Evolutionary conservation across 2,797 vertebrate species (phyloP).

Genomic region (Gymnoscopelus microlampas): DNA sequence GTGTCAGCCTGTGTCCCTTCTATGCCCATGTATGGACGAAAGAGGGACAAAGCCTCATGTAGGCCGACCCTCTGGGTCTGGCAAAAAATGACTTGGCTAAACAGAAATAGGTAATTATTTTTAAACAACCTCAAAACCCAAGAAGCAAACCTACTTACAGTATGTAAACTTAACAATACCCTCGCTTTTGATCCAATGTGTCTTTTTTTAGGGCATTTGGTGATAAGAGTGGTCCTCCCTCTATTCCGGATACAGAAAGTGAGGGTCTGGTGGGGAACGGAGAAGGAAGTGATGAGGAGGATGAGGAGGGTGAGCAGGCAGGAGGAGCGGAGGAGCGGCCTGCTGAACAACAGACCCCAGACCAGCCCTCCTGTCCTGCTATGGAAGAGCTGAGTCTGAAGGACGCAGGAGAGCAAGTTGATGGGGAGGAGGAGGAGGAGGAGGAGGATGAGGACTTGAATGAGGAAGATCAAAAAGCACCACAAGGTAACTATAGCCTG

Average conservation of each 20-base stretch:
- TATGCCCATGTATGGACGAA: too few relatives aligned
- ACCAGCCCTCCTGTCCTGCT: constrained; percentile 49
- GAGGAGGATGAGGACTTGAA: constrained; percentile 28
- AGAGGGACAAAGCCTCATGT: too few relatives aligned
- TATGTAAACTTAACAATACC: background rate
- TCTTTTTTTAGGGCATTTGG: constrained; percentile 86
- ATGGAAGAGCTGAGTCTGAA: constrained; percentile 67
- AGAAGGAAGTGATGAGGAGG: constrained; percentile 48
- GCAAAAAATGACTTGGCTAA: too few relatives aligned
- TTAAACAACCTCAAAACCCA: too few relatives aligned
- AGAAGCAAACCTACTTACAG: too few relatives aligned
- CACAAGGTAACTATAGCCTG: constrained; percentile 82
- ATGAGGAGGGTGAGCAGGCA: constrained; percentile 26
- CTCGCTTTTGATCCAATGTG: background rate
- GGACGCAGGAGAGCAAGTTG: constrained; percentile 27
- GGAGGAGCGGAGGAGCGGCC: constrained; percentile 35
- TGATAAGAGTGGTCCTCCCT: constrained; percentile 89
- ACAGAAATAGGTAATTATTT: too few relatives aligned
- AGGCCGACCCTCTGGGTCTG: too few relatives aligned
- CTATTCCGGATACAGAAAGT: constrained; percentile 73
- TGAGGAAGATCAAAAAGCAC: constrained; percentile 76
- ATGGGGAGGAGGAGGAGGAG: constrained; percentile 52
- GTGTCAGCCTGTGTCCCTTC: too few relatives aligned
- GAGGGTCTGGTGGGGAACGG: constrained; percentile 52
- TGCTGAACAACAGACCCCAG: constrained; percentile 14